phyloP scores from a whole-genome alignment of 2,888 invertebrate genomes.

The Epinotia ramella region DNA sequence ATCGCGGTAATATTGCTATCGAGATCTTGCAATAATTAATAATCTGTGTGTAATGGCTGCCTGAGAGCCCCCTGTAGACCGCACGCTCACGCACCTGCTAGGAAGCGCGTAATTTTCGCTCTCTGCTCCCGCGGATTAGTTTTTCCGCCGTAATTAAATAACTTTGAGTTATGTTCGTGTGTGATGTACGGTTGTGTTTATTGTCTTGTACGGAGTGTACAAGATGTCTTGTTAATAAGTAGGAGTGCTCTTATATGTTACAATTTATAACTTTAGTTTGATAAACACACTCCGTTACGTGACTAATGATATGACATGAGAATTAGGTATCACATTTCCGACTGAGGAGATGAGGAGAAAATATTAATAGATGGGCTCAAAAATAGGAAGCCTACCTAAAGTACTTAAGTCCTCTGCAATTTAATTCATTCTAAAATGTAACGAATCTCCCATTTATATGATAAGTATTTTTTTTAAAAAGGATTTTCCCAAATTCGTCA shows the following conservation, averaged over 20 bases:
- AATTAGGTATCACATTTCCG: too few relatives aligned
- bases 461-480: too few relatives aligned
- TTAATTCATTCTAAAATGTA: too few relatives aligned
- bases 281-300: background rate
- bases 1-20: too few relatives aligned
- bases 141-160: conserved; percentile 85
- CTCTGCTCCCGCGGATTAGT: conserved; percentile 78
- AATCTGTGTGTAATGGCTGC: too few relatives aligned
- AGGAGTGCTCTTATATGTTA: background rate
- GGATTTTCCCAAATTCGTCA: too few relatives aligned
- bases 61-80: conserved; percentile 61
- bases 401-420: too few relatives aligned
- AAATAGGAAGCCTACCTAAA: too few relatives aligned
- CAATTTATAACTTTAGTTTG: conserved; percentile 6
- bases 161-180: conserved; percentile 80
- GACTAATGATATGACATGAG: background rate
- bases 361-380: too few relatives aligned
- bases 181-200: conserved; percentile 82
- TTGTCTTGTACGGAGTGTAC: conserved; percentile 63
- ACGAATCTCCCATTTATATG: too few relatives aligned
- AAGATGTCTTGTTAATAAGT: conserved; percentile 12
- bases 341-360: too few relatives aligned
- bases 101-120: conserved; percentile 76
- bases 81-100: conserved; percentile 75
- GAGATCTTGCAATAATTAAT: too few relatives aligned